Evolutionary conservation across 2,113 vertebrate species (phyloP), one percentile per base, ranked within the genome.

Genomic region (Arizona elegans): DNA sequence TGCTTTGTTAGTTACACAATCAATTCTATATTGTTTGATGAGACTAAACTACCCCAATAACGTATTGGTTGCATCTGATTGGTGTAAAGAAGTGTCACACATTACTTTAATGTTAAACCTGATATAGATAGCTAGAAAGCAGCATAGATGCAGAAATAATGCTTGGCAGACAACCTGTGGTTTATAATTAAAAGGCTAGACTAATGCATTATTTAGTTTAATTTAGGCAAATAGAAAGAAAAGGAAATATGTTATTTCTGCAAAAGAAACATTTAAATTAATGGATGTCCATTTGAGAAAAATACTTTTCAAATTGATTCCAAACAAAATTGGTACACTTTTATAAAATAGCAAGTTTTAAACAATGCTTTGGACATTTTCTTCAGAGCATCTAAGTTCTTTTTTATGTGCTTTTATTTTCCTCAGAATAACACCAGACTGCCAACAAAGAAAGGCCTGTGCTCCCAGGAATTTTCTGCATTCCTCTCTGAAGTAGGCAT

Each of bases 391-490:
- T 98, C 97, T 97, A 96, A 98, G 98, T 98, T 98, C 98, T 97
- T 98, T 97, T 99, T 99, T 98, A 98, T 96, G 90, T 94, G 97
- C 98, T 97, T 99, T 99, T 99, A 98, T 99, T 98, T 98, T 97
- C 98, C 98, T 97, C 98, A 98, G 98, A 98, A 98, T 98, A 97
- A 97, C 92, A 70, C 97, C 95, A 97, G 96, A 96, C 96, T 97
- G 97, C 97, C 98, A 98, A 99, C 99, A 99, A 99, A 99, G 98
- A 97, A 97, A 97, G 95, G 98, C 98, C 98, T 99, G 99, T 99
- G 98, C 98, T 98, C 98, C 98, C 98, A 98, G 98, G 98, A 99
- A 99, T 99, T 98, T 98, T 98, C 98, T 98, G 98, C 98, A 99
- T 99, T 99, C 99, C 98, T 98, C 97, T 97, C 98, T 98, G 97